Evolutionary conservation across 1,140 invertebrate species (phyloP), one percentile per base, ranked within the genome.

Genomic region (Paralvinella palmiformis): DNA sequence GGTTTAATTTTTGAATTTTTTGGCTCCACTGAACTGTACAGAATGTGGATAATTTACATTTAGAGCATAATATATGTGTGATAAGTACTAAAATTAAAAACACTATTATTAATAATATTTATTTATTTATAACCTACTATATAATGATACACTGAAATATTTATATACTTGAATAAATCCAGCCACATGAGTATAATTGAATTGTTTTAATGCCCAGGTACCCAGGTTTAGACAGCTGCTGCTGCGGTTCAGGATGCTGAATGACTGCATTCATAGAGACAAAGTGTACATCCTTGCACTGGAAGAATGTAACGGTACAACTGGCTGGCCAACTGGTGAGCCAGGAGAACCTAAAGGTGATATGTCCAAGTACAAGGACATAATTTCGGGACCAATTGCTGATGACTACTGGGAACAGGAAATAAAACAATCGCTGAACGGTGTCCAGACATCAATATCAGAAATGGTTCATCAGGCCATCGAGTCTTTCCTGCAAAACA

Each of bases 241-340:
- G 31, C 44, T 52, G 7, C n/a, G 60, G 24, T 24, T 33, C 3
- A 41, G 60, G n/a, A 62, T 62, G 60, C 60, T 62, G 22, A 62
- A 62, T 31, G 60, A 62, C 45, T 62, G 44, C 48, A 50, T 62
- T 45, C 44, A 62, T 45, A 22, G 60, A 27, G 60, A 62, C 60
- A 62, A 62, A 33, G 60, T 53, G 7, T 62, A 62, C 60, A 62
- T 62, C 60, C 33, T 62, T 41, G 60, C 60, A 27, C 60, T 62
- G n/a, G 60, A 62, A 45, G 58, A 60, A 37, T 35, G 41, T 20
- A 24, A 31, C 35, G 36, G 32, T 7, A 24, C 3, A 1, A 50
- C 13, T 32, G 20, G 27, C 3, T 62, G 60, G 60, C 60, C 60
- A 50, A 62, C 60, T n/a, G 60, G 60, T 2, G 60, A 62, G 24